These are phyloP conservation scores for Porphyrio hochstetteri DNA, from an alignment of 2,113 vertebrate genomes.

Conservation along the genomic window DNA sequence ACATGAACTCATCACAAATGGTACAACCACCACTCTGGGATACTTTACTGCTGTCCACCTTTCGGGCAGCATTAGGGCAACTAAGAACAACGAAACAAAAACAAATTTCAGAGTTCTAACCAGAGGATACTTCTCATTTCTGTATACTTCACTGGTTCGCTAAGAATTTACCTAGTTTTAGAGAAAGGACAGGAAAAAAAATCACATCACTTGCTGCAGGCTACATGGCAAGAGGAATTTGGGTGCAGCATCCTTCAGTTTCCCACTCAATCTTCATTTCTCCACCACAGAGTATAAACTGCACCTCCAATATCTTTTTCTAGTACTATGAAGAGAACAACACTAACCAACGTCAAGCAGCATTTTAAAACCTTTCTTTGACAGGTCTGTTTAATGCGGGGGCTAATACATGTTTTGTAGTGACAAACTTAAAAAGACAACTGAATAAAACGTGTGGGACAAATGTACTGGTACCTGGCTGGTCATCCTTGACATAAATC, in stretches of 20 bases:
- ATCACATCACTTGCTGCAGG: not conserved
- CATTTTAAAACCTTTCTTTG: not conserved
- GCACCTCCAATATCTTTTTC: not conserved
- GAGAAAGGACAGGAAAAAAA: not conserved
- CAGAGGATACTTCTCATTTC: not conserved
- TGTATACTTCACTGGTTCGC: not conserved
- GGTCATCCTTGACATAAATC: not conserved
- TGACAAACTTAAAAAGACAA: not conserved
- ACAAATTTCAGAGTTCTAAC: not conserved
- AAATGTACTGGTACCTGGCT: not conserved
- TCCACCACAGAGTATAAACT: not conserved
- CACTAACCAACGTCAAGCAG: not conserved
- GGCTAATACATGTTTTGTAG: not conserved
- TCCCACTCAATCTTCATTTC: not conserved
- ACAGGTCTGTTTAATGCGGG: not conserved
- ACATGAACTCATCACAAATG: not conserved
- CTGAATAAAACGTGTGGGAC: rapidly evolving
- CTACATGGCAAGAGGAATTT: not conserved
- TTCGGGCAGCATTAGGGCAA: not conserved
- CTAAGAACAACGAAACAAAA: not conserved
- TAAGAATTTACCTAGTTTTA: not conserved
- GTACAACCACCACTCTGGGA: not conserved
- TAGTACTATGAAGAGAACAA: not conserved
- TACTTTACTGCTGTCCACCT: not conserved
- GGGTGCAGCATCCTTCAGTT: not conserved